These are phyloP conservation scores for Entelurus aequoreus DNA, from an alignment of 2,113 vertebrate species.

Conservation along the genomic window DNA sequence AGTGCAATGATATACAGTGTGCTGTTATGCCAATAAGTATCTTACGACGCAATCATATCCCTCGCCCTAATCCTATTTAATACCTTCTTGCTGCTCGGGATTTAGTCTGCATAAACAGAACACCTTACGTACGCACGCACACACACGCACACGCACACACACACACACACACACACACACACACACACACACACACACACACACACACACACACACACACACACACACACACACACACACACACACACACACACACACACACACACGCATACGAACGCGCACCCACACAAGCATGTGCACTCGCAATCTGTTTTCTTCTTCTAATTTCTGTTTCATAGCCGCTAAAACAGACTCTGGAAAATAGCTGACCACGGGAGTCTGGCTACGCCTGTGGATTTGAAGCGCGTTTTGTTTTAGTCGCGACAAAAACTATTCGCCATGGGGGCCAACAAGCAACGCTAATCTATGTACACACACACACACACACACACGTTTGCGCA, in stretches of 20 bases:
- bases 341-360: slow-evolving; percentile 7
- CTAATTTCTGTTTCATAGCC: slow-evolving; percentile 41
- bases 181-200: slow-evolving; percentile 28
- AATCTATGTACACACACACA: slow-evolving; percentile 10
- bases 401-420: slow-evolving; percentile 9
- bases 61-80: slow-evolving; percentile 63
- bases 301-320: slow-evolving; percentile 41
- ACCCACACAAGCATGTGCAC: slow-evolving; percentile 24
- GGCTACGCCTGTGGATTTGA: slow-evolving; percentile 1
- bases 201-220: slow-evolving; percentile 20
- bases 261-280: slow-evolving; percentile 13
- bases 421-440: slow-evolving; percentile 9
- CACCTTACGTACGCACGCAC: slow-evolving; percentile 42
- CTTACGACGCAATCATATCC: slow-evolving; percentile 62
- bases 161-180: slow-evolving; percentile 15
- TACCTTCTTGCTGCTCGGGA: slow-evolving; percentile 65
- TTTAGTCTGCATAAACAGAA: slow-evolving; percentile 62
- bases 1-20: slow-evolving; percentile 61
- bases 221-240: slow-evolving; percentile 25
- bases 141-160: neutral
- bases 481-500: slow-evolving; percentile 4
- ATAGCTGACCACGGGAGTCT: slow-evolving; percentile 16
- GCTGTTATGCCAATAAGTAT: slow-evolving; percentile 59
- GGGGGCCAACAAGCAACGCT: slow-evolving; percentile 23
- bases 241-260: slow-evolving; percentile 7